A percentile compares a stretch with the other conserved stretches of the same genome.
These are phyloP conservation scores for Chaenocephalus aceratus DNA, from an alignment of 2,113 vertebrate genomes.

Conservation along the genomic window DNA sequence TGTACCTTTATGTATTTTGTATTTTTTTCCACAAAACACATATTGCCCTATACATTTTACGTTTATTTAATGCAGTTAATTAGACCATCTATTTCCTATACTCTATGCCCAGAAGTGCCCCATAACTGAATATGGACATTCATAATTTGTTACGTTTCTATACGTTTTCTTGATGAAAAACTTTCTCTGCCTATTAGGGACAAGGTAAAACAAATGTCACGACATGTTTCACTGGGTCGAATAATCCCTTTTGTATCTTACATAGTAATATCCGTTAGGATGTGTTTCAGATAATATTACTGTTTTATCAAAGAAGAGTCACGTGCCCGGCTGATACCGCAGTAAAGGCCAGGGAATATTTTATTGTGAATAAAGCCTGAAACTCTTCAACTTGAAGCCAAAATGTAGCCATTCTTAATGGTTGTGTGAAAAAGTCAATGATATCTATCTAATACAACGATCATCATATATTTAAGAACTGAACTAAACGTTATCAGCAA, in stretches of 20 bases:
- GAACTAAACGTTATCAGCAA: too few relatives aligned
- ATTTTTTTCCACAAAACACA: background rate
- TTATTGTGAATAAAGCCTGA: too few relatives aligned
- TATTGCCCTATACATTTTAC: background rate
- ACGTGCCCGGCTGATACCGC: background rate
- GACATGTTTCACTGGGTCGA: too few relatives aligned
- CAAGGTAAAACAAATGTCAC: background rate
- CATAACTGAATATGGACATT: background rate
- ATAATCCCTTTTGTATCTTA: background rate
- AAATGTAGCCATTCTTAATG: background rate
- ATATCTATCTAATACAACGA: too few relatives aligned
- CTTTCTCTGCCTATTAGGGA: background rate
- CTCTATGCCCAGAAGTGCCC: background rate
- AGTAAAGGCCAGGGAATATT: too few relatives aligned
- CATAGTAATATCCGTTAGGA: background rate
- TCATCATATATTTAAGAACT: too few relatives aligned
- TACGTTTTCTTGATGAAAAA: background rate
- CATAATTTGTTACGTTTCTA: background rate
- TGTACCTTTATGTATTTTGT: background rate
- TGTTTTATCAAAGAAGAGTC: background rate
- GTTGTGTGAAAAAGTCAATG: too few relatives aligned
- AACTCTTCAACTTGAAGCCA: background rate
- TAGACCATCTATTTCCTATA: background rate
- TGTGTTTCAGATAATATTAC: slow-evolving; percentile 3
- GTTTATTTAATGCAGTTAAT: background rate